Base-by-base conservation (phyloP, 2,797 vertebrate species). In the Nannoperca obscura region DNA sequence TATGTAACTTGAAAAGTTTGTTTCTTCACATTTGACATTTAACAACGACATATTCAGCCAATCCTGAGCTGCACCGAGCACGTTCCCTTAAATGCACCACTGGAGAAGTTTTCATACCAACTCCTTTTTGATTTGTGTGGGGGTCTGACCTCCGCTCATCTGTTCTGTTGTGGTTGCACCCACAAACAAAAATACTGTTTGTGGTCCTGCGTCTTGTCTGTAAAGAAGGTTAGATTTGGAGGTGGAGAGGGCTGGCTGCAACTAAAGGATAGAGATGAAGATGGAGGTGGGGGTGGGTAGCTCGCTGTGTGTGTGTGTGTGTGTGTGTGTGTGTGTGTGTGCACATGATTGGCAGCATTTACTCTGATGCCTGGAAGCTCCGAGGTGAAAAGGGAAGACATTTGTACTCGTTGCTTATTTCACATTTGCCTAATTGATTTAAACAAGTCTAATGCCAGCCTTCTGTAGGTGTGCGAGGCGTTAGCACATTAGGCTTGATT, bases 401-500 rank as follows among this genome's bases (percentile, higher is more conserved):
- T 91, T 93, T 92, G 88, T 81, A 83, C 89, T 84, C 86, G 66
- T 83, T 92, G 90, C 91, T 90, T 90, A 91, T 93, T 94, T 88
- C 87, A 92, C 90, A 94, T 94, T 94, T 95, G 89, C 91, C 91
- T 96, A 95, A 95, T 95, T 95, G 94, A 94, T 95, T 95, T 95
- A 94, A 95, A 95, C 92, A 93, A 91, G 91, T 84, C 89, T 92
- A 92, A 91, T 91, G 92, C 91, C 91, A 87, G 86, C 84, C 90
- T 93, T 94, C 91, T 92, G 91, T 92, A 90, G 90, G 90, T 92
- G 91, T 93, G 86, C 80, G 80, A 89, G 67, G 90, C 82, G 81
- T 91, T 81, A 80, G 86, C 87, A 44, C 92, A 91, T 93, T 93
- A 89, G 84, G 82, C 84, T 76, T 90, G 88, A 94, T 95, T 94